Base-by-base conservation (phyloP, 1,140 invertebrate genomes). In the Mamestra configurata region DNA sequence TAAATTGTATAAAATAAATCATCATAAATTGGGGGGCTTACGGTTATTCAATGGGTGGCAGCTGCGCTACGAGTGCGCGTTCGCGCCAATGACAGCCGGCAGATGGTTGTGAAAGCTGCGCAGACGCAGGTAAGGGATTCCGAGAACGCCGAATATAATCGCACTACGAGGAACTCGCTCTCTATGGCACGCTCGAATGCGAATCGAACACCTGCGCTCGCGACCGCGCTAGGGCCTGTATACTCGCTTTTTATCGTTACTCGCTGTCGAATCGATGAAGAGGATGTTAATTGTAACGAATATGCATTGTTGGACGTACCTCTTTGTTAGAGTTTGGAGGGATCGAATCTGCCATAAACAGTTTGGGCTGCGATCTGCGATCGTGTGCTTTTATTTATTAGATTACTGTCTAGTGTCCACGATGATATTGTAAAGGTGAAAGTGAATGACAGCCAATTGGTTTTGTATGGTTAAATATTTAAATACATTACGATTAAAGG, bases 141-240 rank as follows among this genome's bases (percentile, higher is more conserved):
- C 84, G 82, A 92, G 93, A 94, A 94, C 87, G 88, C 91, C 93
- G 90, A 94, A 94, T 93, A 94, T 94, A 94, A 94, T 92, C 90
- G 88, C 84, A 82, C 80, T 93, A 93, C 93, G 87, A 79, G 87
- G 92, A 93, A 94, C 84, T 89, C 91, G 86, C 88, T 91, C 89
- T 91, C 89, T 88, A 91, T 90, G 83, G 86, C 86, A 86, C 85
- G 86, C 46, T 79, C 79, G 85, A 84, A 89, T 85, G 84, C 86
- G 85, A 88, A 90, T 87, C 82, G 85, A 88, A 85, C 86, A 88
- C 82, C 84, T 89, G 80, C 77, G 81, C 71, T 31, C 71, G 43
- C 71, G 59, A 71, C 72, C n/a, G 55, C 24, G 61, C n/a, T 57
- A 37, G 20, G 8, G 40, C 40, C 73, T 61, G 35, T 35, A 27